Evolutionary conservation across 2,797 vertebrate species (phyloP).

Genomic region (Uromys caudimaculatus): DNA sequence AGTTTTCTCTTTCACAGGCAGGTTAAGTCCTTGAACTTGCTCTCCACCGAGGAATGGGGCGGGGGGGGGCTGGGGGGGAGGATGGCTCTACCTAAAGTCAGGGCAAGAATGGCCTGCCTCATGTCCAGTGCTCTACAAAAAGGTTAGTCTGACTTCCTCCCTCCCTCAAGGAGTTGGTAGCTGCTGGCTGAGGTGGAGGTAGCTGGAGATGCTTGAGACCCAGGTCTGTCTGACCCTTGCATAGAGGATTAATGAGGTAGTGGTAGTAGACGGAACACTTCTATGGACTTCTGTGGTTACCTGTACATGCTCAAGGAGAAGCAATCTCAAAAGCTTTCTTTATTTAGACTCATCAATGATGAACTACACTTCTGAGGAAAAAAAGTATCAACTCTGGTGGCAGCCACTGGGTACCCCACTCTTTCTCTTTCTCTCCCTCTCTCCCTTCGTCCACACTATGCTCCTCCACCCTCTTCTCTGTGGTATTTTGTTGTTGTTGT

Average conservation of each 20-base stretch:
- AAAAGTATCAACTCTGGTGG: neutral
- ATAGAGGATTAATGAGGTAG: accelerated
- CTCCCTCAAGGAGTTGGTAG: neutral
- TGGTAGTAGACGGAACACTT: too few relatives aligned
- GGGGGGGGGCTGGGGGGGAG: neutral
- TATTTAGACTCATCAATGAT: neutral
- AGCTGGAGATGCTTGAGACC: neutral
- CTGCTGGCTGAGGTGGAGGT: too few relatives aligned
- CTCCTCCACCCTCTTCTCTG: too few relatives aligned
- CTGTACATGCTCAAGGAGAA: neutral
- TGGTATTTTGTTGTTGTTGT: neutral
- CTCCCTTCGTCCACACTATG: accelerated
- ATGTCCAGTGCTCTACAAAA: neutral
- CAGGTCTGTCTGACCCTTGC: neutral
- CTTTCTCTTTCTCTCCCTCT: accelerated
- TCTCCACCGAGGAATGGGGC: neutral
- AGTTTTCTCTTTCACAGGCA: neutral
- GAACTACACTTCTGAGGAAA: neutral
- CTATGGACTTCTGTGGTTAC: too few relatives aligned
- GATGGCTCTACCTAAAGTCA: neutral
- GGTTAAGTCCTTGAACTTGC: neutral
- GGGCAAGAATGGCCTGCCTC: neutral
- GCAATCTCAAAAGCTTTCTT: neutral
- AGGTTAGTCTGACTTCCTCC: neutral
- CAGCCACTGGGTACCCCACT: too few relatives aligned